These are phyloP conservation scores for Meteorus colon DNA, from an alignment of 2,888 invertebrate species.

Conservation along the genomic window DNA sequence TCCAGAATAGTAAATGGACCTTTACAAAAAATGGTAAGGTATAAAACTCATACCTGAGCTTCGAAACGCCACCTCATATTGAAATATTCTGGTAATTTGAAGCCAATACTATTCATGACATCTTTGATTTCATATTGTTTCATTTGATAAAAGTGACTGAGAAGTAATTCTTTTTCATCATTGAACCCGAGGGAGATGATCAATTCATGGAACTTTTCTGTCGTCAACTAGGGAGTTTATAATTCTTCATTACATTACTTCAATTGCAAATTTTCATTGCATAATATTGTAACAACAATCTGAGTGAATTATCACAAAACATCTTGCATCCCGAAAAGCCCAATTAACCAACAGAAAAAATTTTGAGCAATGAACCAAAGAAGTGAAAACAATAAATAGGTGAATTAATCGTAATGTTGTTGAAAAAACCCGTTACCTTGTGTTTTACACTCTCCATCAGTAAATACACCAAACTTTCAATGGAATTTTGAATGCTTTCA, in stretches of 20 bases:
- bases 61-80: constrained; percentile 82
- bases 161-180: constrained; percentile 76
- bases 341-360: too few relatives aligned
- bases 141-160: constrained; percentile 77
- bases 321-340: too few relatives aligned
- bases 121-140: constrained; percentile 76
- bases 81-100: constrained; percentile 74
- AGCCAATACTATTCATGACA: constrained; percentile 73
- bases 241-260: not conserved
- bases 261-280: too few relatives aligned
- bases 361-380: too few relatives aligned
- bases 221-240: constrained; percentile 70
- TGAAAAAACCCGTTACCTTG: constrained; percentile 74
- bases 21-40: not conserved
- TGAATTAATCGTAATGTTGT: constrained; percentile 6
- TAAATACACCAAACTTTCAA: constrained; percentile 84
- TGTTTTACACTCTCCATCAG: constrained; percentile 82
- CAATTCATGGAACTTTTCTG: constrained; percentile 74
- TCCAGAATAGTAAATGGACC: not conserved
- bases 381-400: too few relatives aligned
- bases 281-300: too few relatives aligned
- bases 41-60: constrained; percentile 73
- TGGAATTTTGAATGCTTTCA: constrained; percentile 77
- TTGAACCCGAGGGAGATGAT: constrained; percentile 76
- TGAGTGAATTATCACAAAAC: too few relatives aligned